These are phyloP conservation scores for Todus mexicanus DNA, from an alignment of 2,797 vertebrate genomes.

Conservation along the genomic window DNA sequence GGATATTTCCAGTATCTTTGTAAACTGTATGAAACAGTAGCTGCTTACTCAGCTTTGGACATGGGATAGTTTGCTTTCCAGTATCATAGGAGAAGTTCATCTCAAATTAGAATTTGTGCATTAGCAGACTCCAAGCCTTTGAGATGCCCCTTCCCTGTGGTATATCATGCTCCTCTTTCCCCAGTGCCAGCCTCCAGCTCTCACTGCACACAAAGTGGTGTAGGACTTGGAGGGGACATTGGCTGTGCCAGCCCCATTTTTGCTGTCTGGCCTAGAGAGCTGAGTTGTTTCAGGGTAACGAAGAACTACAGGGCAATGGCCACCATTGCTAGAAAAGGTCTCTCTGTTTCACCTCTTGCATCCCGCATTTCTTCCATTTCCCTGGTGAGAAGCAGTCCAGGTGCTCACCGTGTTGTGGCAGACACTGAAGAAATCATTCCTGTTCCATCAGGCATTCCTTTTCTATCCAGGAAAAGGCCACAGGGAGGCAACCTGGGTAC, in stretches of 20 bases:
- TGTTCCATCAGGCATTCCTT: background rate
- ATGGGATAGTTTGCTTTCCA: constrained; percentile 1
- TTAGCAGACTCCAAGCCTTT: background rate
- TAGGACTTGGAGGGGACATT: background rate
- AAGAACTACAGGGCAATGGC: background rate
- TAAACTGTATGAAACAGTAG: background rate
- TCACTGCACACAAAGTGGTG: background rate
- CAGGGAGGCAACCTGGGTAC: background rate
- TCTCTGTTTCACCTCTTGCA: background rate
- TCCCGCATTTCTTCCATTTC: background rate
- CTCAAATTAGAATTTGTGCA: background rate
- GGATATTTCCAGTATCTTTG: background rate
- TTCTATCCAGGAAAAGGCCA: background rate
- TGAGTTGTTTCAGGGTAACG: background rate
- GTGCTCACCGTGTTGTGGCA: background rate
- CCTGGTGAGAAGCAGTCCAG: background rate
- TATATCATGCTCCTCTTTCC: background rate
- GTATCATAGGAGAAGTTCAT: background rate
- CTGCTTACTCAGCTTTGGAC: constrained; percentile 7
- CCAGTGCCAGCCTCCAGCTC: background rate
- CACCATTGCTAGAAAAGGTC: background rate
- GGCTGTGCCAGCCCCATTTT: background rate
- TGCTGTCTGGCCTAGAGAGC: background rate
- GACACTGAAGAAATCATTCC: background rate
- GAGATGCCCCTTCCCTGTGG: background rate